Base-by-base conservation (phyloP, 2,888 invertebrate species). In the Drosophila recens region DNA sequence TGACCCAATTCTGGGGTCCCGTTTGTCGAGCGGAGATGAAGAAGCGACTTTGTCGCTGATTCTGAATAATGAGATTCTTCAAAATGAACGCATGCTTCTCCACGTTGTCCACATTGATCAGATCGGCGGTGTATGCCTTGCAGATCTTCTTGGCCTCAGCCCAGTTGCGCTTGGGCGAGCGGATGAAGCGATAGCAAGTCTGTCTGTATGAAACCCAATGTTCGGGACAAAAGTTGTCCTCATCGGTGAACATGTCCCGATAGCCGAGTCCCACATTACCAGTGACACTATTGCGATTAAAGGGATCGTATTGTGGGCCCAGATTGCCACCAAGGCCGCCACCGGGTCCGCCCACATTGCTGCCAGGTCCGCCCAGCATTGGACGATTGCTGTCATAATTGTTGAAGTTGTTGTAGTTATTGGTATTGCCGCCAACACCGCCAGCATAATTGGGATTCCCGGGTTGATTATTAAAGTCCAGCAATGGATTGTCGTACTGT, bases 81-180 rank as follows among this genome's bases (percentile, higher is more conserved):
- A 97, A 94, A 43, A 98, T 94, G 90, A 98, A 98, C 0, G 96
- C 95, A 93, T 98, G 98, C 91, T 98, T 98, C 68, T 97, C 97
- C 4, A 96, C 93, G 63, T 94, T 95, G 90, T 96, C 97, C 6
- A 98, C 95, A 72, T 96, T 95, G 0, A 96, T 93, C 58, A 98
- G 93, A 90, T 98, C 97, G 1, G 97, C 95, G 87, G 96, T 96
- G 85, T 95, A 96, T 0, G 97, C 96, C 93, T 96, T 95, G 90
- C 98, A 98, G 81, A 97, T 96, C 87, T 95, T 95, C 80, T 96
- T 94, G 0, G 98, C 97, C 83, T 97, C 97, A 82, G 95, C 95
- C 89, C 96, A 95, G 45, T 95, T 95, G 63, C 95, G 96, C 82
- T 95, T 94, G 0, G 98, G 98, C 5, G 97, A 97, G 88, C 97